Percentiles rank a stretch among this genome's conserved stretches.
These are phyloP conservation scores for Goniozus legneri DNA, from an alignment of 1,140 invertebrate species.

Conservation along the genomic window DNA sequence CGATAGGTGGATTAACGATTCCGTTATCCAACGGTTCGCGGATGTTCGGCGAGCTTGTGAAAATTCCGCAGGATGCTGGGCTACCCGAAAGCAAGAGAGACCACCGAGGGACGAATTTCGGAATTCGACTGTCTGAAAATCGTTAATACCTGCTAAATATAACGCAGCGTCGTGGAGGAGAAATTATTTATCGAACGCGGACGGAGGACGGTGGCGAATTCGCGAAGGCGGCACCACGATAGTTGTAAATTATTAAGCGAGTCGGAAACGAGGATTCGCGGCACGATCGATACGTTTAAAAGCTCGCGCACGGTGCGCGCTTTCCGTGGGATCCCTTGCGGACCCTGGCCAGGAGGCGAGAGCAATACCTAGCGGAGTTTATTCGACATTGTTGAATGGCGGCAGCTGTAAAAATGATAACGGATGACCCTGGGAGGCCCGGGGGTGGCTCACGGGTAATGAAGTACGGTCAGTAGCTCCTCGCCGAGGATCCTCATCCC, in stretches of 20 bases:
- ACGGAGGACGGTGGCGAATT: neutral
- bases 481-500: too few species aligned
- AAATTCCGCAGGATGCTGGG: too few species aligned
- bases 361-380: slow-evolving; percentile 55
- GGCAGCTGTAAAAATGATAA: slow-evolving; percentile 57
- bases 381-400: slow-evolving; percentile 57
- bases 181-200: too few species aligned
- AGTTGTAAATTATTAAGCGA: slow-evolving; percentile 23
- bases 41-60: too few species aligned
- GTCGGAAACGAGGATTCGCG: slow-evolving; percentile 17
- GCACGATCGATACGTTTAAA: slow-evolving; percentile 33
- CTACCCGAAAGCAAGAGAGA: too few species aligned
- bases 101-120: too few species aligned
- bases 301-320: slow-evolving; percentile 16
- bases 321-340: slow-evolving; percentile 40
- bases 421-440: slow-evolving; percentile 50
- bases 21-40: too few species aligned
- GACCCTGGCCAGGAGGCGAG: slow-evolving; percentile 14
- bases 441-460: slow-evolving; percentile 50
- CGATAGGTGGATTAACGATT: too few species aligned
- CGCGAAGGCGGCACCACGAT: neutral
- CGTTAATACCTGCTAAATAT: too few species aligned
- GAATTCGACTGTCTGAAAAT: too few species aligned
- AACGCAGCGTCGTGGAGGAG: too few species aligned
- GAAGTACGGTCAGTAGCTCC: slow-evolving; percentile 50